Conservation (phyloP, 1,140 invertebrate genomes). For the Calycopis cecrops region DNA sequence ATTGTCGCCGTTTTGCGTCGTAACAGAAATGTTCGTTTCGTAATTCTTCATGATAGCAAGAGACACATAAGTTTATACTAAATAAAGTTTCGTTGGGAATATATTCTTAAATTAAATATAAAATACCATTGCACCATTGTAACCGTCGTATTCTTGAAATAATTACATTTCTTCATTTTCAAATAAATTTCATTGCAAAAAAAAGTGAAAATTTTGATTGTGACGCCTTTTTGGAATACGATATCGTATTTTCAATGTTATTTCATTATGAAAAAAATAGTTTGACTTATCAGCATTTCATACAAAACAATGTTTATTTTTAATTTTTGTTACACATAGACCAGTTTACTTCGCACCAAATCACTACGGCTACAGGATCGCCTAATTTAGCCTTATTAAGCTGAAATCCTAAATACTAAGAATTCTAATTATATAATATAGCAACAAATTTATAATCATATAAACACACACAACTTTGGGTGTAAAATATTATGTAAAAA, state of each 20-base stretch:
- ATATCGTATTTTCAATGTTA: too few relatives aligned
- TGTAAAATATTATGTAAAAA: constrained; percentile 50
- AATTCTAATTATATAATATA: constrained; percentile 52
- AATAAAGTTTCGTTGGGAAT: not conserved
- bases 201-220: too few relatives aligned
- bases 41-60: too few relatives aligned
- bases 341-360: not conserved
- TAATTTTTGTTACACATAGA: too few relatives aligned
- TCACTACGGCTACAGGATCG: not conserved
- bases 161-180: too few relatives aligned
- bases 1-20: constrained; percentile 2
- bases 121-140: constrained; percentile 5
- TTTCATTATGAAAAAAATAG: too few relatives aligned
- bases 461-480: constrained; percentile 71
- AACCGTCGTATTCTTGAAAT: not conserved
- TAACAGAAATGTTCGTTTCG: not conserved
- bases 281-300: not conserved
- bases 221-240: too few relatives aligned
- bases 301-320: not conserved
- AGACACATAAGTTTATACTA: too few relatives aligned
- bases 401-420: constrained; percentile 28
- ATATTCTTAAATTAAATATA: constrained; percentile 7
- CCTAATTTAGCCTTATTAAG: not conserved
- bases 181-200: too few relatives aligned
- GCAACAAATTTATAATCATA: constrained; percentile 64